These are phyloP conservation scores for Melikaiella ostensackeni DNA, from an alignment of 2,888 invertebrate species.

Conservation along the genomic window DNA sequence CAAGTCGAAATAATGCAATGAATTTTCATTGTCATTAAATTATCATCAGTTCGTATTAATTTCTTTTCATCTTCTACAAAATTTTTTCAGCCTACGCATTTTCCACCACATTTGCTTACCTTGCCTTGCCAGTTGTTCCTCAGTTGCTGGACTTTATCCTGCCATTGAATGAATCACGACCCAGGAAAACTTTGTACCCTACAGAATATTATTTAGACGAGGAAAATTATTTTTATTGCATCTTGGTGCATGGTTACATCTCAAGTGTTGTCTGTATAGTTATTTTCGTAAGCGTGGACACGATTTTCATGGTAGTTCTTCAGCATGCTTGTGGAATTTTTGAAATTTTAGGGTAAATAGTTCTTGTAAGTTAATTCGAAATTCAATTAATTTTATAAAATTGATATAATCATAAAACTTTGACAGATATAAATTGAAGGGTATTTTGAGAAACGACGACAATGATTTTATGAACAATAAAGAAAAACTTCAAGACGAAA, in stretches of 20 bases:
- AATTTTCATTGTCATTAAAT: not conserved
- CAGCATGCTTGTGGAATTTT: not conserved
- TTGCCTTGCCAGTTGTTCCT: not conserved
- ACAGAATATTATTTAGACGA: not conserved
- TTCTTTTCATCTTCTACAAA: not conserved
- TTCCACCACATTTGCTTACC: not conserved
- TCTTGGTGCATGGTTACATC: not conserved
- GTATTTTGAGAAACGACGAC: not conserved
- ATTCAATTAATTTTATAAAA: not conserved
- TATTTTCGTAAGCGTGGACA: not conserved
- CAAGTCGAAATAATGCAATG: too few species aligned
- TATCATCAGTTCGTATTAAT: not conserved
- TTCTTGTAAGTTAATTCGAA: not conserved
- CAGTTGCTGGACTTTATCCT: not conserved
- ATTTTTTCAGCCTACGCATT: not conserved
- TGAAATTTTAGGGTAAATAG: constrained; percentile 7
- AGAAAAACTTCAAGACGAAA: not conserved
- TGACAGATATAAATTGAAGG: not conserved
- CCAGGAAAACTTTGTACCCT: not conserved
- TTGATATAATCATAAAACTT: not conserved
- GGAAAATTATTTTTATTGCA: not conserved
- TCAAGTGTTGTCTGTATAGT: too few species aligned
- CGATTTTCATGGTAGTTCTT: not conserved
- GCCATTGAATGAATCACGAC: not conserved
- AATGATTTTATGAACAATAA: not conserved